Percentiles rank a stretch among this genome's conserved stretches.
Conservation (phyloP, 2,113 vertebrate genomes). For the Dolichotis patagonum region DNA sequence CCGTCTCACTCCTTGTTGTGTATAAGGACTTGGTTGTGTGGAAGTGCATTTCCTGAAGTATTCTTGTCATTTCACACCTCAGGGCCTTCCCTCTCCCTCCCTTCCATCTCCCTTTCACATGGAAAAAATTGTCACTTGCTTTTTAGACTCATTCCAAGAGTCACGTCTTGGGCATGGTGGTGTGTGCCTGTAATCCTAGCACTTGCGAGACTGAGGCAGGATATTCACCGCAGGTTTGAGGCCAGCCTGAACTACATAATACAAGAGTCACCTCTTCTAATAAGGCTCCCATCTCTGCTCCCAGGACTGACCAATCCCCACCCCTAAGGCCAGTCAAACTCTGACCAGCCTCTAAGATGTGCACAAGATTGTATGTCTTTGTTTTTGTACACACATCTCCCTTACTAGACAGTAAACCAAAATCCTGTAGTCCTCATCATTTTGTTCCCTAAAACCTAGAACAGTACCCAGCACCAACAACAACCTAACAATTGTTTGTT, state of each 20-base stretch:
- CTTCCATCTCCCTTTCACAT: not conserved
- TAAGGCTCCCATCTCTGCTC: not conserved
- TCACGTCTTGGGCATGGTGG: not conserved
- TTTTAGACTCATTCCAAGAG: not conserved
- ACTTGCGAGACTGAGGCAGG: not conserved
- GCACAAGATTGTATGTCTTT: not conserved
- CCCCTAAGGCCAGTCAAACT: not conserved
- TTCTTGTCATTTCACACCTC: not conserved
- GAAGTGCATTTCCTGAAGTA: not conserved
- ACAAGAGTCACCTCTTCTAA: not conserved
- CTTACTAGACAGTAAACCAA: not conserved
- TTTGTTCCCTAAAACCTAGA: not conserved
- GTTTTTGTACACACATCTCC: not conserved
- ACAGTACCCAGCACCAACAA: not conserved
- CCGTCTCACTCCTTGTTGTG: no score
- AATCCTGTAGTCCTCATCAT: not conserved
- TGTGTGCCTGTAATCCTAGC: not conserved
- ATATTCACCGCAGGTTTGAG: not conserved
- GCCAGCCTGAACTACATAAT: not conserved
- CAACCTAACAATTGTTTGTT: not conserved
- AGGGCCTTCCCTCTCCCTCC: not conserved
- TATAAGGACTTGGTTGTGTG: not conserved
- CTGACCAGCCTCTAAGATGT: not conserved
- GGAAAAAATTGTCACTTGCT: not conserved
- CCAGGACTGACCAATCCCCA: not conserved